phyloP scores from a whole-genome alignment of 2,888 invertebrate genomes.

The Anodontia alba region DNA sequence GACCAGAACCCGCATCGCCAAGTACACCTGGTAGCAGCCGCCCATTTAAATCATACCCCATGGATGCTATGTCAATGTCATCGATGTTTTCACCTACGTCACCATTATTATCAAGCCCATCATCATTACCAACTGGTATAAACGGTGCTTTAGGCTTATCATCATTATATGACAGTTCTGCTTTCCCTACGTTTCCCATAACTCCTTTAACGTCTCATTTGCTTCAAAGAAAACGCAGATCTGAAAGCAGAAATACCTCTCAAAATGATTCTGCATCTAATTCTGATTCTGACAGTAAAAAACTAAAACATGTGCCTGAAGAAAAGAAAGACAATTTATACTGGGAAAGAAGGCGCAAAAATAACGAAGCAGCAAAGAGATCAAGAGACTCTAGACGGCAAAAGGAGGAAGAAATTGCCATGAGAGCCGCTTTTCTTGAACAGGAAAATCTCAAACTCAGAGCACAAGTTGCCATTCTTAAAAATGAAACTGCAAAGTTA shows the following conservation, averaged over 20 bases:
- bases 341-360: conserved; percentile 79
- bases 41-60: conserved; percentile 76
- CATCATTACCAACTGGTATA: conserved; percentile 54
- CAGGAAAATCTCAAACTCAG: conserved; percentile 79
- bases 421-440: conserved; percentile 78
- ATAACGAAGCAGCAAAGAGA: conserved; percentile 80
- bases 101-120: conserved; percentile 56
- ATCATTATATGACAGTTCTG: conserved; percentile 63
- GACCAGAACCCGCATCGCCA: conserved; percentile 37
- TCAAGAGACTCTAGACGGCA: conserved; percentile 75
- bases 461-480: conserved; percentile 78
- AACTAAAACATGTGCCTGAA: conserved; percentile 72
- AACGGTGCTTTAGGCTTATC: conserved; percentile 60
- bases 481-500: conserved; percentile 79
- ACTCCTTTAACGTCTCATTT: conserved; percentile 79
- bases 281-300: conserved; percentile 58
- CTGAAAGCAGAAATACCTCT: conserved; percentile 62
- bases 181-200: conserved; percentile 71
- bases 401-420: conserved; percentile 80
- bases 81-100: conserved; percentile 56
- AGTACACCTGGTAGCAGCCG: conserved; percentile 46
- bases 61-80: conserved; percentile 68
- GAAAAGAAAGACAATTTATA: conserved; percentile 78
- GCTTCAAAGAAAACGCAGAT: conserved; percentile 75
- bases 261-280: conserved; percentile 28